Base-by-base conservation (phyloP, 1,140 invertebrate genomes). In the Aphis gossypii region DNA sequence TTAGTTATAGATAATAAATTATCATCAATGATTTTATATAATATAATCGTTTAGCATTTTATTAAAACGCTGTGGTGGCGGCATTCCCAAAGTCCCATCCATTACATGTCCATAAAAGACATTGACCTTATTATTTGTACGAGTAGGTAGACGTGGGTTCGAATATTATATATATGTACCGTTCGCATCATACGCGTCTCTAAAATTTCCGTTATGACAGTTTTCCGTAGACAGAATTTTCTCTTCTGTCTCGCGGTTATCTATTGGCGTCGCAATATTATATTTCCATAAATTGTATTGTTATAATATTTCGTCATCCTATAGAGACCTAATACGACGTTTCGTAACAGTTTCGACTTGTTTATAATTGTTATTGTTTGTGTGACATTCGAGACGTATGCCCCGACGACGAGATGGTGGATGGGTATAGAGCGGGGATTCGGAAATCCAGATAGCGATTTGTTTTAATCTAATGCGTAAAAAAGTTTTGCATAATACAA, bases 21-120 rank as follows among this genome's bases (percentile, higher is more conserved):
- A 68, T 76, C 18, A n/a, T 76, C 1, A 76, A n/a, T 14, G 14
- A 76, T 76, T 76, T n/a, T 76, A n/a, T 76, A n/a, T 68, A 2
- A n/a, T 18, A n/a, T n/a, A 5, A n/a, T 5, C 14, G 60, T 76
- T 76, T 18, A 76, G 14, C 30, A 14, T 68, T 68, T 68, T 68
- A 68, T 76, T 76, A 6, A 35, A 76, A 0, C 6, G 76, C 11
- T 7, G 30, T 20, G 30, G 14, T 76, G 38, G n/a, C 3, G 68
- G 6, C 21, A 30, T 82, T 83, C 41, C 76, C 83, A 30, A 83
- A 92, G 48, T 92, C 46, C n/a, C 41, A 35, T 83, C 20, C 44
- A 25, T 92, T 46, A 11, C 46, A 83, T 92, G 35, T 21, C 91
- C 76, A 54, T 83, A 92, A 48, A 92, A 83, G n/a, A 82, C 51